Base-by-base conservation (phyloP, 1,140 invertebrate genomes). In the Lepeophtheirus salmonis region DNA sequence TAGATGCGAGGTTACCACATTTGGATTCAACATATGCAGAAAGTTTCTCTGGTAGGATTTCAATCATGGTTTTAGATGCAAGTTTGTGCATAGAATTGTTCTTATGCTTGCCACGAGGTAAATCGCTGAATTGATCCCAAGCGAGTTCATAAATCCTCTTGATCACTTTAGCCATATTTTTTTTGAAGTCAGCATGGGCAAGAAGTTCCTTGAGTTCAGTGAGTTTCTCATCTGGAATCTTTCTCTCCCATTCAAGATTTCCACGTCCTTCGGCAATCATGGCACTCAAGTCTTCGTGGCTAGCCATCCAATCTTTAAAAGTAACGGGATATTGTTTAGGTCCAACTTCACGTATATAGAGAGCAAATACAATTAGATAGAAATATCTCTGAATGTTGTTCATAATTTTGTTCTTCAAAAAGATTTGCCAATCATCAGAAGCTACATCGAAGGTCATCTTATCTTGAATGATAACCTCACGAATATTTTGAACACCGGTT, bases 21-120 rank as follows among this genome's bases (percentile, higher is more conserved):
- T 53, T 52, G 14, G 54, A 21, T 22, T 61, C 59, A 22, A 61
- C 25, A 30, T 61, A 26, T 2, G 41, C 50, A 25, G 50, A 20
- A 12, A 61, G 51, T 3, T 61, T 61, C 14, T 21, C 50, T 18
- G 59, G 59, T 2, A 61, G 51, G 17, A 61, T 61, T 25, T 61
- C 59, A 30, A 61, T 61, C 59, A 61, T 61, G 50, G 59, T 61
- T 17, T 61, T 61, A 4, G 48, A 56, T 6, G 59, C 59, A 12
- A 61, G 59, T 48, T 61, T 61, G 59, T 61, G 59, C 59, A 61
- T 61, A 17, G 50, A 56, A 23, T 61, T 61, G 21, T 61, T 61
- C 59, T 61, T 61, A 22, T 61, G 59, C 17, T 61, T 48, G 14
- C 59, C 59, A 12, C 59, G 17, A 22, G 59, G 59, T 2, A 61